phyloP scores from a whole-genome alignment of 2,797 vertebrate species.

The Pempheris klunzingeri region DNA sequence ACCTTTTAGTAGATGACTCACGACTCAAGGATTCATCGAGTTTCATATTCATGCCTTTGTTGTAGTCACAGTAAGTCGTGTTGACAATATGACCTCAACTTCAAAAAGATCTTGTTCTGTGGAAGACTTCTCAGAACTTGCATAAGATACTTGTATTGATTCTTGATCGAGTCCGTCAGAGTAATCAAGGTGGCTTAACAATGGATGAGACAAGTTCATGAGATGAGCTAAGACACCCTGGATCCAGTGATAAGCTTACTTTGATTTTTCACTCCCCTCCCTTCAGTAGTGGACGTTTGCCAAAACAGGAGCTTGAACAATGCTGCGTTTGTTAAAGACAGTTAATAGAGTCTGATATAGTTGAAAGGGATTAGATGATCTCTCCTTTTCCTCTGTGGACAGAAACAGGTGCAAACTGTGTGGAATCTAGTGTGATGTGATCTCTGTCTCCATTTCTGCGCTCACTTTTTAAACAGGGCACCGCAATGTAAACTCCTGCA shows the following conservation, averaged over 20 bases:
- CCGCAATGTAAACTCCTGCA: slow-evolving; percentile 66
- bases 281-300: slow-evolving; percentile 5
- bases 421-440: slow-evolving; percentile 1
- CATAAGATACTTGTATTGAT: slow-evolving; percentile 32
- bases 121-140: background rate
- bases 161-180: slow-evolving; percentile 10
- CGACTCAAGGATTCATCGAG: slow-evolving; percentile 25
- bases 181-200: slow-evolving; percentile 23
- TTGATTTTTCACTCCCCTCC: slow-evolving; percentile 21
- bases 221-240: slow-evolving; percentile 23
- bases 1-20: slow-evolving; percentile 33
- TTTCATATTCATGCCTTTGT: slow-evolving; percentile 33
- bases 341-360: slow-evolving; percentile 24
- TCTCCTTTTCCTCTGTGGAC: background rate
- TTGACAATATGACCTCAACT: slow-evolving; percentile 3
- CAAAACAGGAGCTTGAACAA: slow-evolving; percentile 43
- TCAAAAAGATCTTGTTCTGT: background rate
- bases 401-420: slow-evolving; percentile 57
- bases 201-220: slow-evolving; percentile 16
- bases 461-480: slow-evolving; percentile 56
- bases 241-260: slow-evolving; percentile 42
- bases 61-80: slow-evolving; percentile 14
- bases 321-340: slow-evolving; percentile 30
- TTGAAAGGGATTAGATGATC: slow-evolving; percentile 5
- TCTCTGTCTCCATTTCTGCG: slow-evolving; percentile 36